Percentiles rank a stretch among this genome's conserved stretches.
Conservation (phyloP, 2,797 vertebrate genomes). For the Pogonophryne albipinna region DNA sequence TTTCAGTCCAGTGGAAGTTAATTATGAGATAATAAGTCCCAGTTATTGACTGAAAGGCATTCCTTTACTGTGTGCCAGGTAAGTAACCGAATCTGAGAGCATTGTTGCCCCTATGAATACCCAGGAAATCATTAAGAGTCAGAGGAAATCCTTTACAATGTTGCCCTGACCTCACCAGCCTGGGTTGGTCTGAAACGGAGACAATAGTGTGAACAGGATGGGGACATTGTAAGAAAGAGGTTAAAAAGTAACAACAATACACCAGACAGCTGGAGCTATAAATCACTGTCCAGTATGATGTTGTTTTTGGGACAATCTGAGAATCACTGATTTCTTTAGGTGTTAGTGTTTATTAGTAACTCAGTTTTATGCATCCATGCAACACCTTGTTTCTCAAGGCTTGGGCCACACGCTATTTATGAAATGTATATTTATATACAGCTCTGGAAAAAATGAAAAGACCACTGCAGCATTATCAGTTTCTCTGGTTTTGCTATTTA, state of each 20-base stretch:
- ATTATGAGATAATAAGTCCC: constrained; percentile 66
- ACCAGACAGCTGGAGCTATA: constrained; percentile 59
- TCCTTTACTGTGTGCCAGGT: constrained; percentile 72
- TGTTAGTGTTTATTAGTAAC: constrained; percentile 21
- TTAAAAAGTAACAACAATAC: constrained; percentile 61
- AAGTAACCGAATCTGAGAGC: constrained; percentile 77
- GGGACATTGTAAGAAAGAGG: constrained; percentile 63
- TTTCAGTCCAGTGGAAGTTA: constrained; percentile 42
- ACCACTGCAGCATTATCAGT: too few relatives aligned
- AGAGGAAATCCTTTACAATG: constrained; percentile 86
- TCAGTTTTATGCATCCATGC: constrained; percentile 1
- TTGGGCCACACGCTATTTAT: constrained; percentile 22
- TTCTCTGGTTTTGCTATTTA: too few relatives aligned
- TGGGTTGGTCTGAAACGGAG: constrained; percentile 74
- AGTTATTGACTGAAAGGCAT: constrained; percentile 69
- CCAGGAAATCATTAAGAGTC: constrained; percentile 85
- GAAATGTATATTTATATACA: background rate
- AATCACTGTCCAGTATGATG: constrained; percentile 45
- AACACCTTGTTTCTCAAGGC: background rate
- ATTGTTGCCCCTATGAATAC: constrained; percentile 83
- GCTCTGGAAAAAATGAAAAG: too few relatives aligned
- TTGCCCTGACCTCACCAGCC: constrained; percentile 81
- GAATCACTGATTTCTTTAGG: constrained; percentile 6
- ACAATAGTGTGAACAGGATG: constrained; percentile 85
- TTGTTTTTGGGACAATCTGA: constrained; percentile 22